Conservation (phyloP, 2,888 invertebrate species). For the Marronus borbonicus region DNA sequence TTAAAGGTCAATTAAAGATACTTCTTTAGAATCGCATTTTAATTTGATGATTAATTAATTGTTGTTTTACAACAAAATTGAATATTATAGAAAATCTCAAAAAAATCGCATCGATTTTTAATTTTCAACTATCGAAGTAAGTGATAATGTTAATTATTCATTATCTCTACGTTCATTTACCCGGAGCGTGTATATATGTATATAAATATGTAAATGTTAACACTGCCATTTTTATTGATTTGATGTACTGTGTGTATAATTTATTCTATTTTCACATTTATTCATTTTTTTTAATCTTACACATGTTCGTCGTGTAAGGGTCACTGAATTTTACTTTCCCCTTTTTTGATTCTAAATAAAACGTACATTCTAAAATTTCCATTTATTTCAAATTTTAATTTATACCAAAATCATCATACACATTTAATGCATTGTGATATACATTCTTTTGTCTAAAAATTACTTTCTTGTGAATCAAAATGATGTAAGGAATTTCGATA, state of each 20-base stretch:
- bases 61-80: too few species aligned
- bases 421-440: constrained; percentile 45
- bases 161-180: constrained; percentile 3
- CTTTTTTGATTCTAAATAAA: not conserved
- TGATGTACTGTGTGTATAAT: constrained; percentile 45
- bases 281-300: not conserved
- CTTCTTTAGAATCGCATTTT: too few species aligned
- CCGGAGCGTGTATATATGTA: constrained; percentile 24
- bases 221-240: constrained; percentile 53
- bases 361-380: not conserved
- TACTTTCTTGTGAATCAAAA: constrained; percentile 37
- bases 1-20: not conserved
- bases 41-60: too few species aligned
- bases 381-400: not conserved
- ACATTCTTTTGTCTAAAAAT: constrained; percentile 32
- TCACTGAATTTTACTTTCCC: not conserved
- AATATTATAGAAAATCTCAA: too few species aligned
- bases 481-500: constrained; percentile 44
- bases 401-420: constrained; percentile 19
- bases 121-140: not conserved
- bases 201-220: constrained; percentile 44
- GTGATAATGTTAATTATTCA: not conserved
- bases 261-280: constrained; percentile 31
- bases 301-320: too few species aligned
- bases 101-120: not conserved